Conservation (phyloP, 2,797 vertebrate species). For the Enteromius treurensis region DNA sequence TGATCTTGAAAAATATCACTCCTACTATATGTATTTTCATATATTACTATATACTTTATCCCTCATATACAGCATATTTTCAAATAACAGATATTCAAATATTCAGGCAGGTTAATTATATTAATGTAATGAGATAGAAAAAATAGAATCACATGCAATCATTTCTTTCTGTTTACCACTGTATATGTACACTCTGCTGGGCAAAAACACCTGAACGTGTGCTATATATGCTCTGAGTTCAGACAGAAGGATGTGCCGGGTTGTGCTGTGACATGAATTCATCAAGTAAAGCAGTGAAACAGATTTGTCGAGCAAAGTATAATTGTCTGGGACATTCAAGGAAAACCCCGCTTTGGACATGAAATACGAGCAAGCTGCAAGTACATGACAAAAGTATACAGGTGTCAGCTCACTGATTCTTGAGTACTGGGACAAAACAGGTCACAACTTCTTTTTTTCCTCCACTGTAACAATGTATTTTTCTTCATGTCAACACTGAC, state of each 20-base stretch:
- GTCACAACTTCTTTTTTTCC: background rate
- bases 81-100: slow-evolving; percentile 74
- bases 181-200: slow-evolving; percentile 56
- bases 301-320: slow-evolving; percentile 13
- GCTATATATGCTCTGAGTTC: slow-evolving; percentile 32
- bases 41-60: slow-evolving; percentile 63
- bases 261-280: slow-evolving; percentile 17
- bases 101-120: slow-evolving; percentile 72
- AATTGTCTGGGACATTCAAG: background rate
- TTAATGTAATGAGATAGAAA: slow-evolving; percentile 67
- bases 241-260: slow-evolving; percentile 3
- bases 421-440: slow-evolving; percentile 2
- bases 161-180: slow-evolving; percentile 59
- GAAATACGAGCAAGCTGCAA: background rate
- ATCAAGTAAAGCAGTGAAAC: slow-evolving; percentile 3
- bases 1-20: slow-evolving; percentile 63
- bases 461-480: background rate
- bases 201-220: slow-evolving; percentile 45
- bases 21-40: slow-evolving; percentile 59
- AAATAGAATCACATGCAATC: slow-evolving; percentile 77
- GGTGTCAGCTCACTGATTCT: background rate
- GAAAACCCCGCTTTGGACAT: background rate
- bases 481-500: background rate
- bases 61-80: slow-evolving; percentile 59
- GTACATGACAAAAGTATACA: background rate